phyloP scores from a whole-genome alignment of 1,140 invertebrate species.

The Drosophila kurseongensis region DNA sequence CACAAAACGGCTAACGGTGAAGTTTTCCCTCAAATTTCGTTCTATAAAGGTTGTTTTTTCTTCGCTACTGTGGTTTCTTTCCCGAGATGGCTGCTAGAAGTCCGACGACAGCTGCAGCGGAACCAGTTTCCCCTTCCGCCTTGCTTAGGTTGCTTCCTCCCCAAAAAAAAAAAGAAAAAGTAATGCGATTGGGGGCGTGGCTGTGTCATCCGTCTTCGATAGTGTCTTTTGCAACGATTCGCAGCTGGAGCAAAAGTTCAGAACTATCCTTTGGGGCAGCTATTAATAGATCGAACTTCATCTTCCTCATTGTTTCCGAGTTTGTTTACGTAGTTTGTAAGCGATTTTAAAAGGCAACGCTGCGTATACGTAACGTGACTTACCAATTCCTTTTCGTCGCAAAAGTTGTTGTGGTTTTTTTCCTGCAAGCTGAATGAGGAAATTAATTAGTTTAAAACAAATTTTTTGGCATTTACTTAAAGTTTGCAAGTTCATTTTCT shows the following conservation, averaged over 20 bases:
- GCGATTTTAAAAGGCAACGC: constrained; percentile 13
- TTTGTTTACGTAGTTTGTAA: constrained; percentile 34
- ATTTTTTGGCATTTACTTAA: not conserved
- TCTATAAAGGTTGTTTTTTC: constrained; percentile 24
- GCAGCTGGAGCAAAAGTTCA: constrained; percentile 37
- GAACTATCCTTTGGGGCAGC: constrained; percentile 36
- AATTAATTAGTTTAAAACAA: not conserved
- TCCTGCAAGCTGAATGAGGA: constrained; percentile 1
- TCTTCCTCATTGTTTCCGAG: not conserved
- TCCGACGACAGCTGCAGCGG: constrained; percentile 33
- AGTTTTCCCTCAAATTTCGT: constrained; percentile 56
- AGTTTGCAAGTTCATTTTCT: not conserved
- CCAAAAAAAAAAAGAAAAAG: constrained; percentile 6
- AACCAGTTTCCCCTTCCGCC: constrained; percentile 6
- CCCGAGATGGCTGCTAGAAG: constrained; percentile 42
- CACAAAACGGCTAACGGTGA: constrained; percentile 63
- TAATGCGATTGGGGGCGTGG: constrained; percentile 19
- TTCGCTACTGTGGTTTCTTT: constrained; percentile 12
- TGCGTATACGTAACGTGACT: constrained; percentile 32
- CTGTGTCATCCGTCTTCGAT: constrained; percentile 40
- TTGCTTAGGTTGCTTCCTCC: constrained; percentile 24
- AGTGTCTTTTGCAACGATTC: constrained; percentile 42
- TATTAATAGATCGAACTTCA: constrained; percentile 41
- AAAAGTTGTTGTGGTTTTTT: not conserved
- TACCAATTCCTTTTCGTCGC: constrained; percentile 17